phyloP scores from a whole-genome alignment of 2,888 invertebrate genomes.

The Digitonthophagus gazella region DNA sequence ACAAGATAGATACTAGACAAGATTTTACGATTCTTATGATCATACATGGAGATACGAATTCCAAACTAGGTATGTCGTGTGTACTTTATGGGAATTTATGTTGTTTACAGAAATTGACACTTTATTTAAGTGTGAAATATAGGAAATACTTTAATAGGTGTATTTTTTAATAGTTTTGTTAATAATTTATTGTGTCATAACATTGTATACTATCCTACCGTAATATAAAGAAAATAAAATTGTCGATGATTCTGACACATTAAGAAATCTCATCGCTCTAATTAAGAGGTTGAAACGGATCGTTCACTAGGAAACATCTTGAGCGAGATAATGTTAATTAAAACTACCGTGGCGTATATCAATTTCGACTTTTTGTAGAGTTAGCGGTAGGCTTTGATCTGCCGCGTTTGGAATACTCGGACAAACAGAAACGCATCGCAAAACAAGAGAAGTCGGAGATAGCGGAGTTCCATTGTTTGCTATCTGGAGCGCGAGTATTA shows the following conservation, averaged over 20 bases:
- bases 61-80: background rate
- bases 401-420: background rate
- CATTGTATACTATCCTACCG: background rate
- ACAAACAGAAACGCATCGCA: background rate
- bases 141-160: too few relatives aligned
- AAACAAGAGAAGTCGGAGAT: background rate
- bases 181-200: background rate
- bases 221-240: too few relatives aligned
- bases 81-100: background rate
- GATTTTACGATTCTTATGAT: background rate
- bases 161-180: too few relatives aligned
- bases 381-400: background rate
- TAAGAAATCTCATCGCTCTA: background rate
- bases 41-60: background rate
- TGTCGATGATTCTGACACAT: background rate
- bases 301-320: background rate
- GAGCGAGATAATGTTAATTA: background rate
- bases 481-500: conserved; percentile 7
- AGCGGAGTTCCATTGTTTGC: conserved; percentile 5
- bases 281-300: background rate
- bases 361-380: background rate
- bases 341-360: background rate
- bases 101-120: background rate
- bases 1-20: background rate
- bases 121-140: too few relatives aligned